Evolutionary conservation across 2,888 invertebrate genomes (phyloP).

Genomic region (Leptopilina syphax): DNA sequence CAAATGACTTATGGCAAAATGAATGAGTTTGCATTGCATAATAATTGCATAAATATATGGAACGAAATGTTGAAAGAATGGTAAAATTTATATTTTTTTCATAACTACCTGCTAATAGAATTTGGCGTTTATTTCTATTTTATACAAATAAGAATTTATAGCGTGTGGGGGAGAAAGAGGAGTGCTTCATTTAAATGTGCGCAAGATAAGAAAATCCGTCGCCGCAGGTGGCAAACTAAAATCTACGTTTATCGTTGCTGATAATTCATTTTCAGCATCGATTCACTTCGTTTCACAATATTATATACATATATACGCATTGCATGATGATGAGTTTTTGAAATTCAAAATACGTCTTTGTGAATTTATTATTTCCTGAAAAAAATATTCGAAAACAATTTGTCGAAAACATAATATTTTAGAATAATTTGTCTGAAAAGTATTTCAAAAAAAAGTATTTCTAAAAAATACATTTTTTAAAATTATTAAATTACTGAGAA

Average conservation of each 20-base stretch:
- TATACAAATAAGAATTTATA: neutral
- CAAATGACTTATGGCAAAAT: neutral
- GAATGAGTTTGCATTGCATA: neutral
- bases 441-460: too few species aligned
- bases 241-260: constrained; percentile 7
- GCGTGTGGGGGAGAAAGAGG: too few species aligned
- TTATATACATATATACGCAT: neutral
- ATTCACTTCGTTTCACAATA: constrained; percentile 7
- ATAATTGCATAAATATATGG: neutral
- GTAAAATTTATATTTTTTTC: neutral
- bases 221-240: constrained; percentile 9
- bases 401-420: too few species aligned
- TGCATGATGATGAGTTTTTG: neutral
- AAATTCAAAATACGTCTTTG: neutral
- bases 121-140: neutral
- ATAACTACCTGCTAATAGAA: neutral
- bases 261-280: constrained; percentile 23
- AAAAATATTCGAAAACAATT: too few species aligned
- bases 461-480: too few species aligned
- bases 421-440: too few species aligned
- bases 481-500: too few species aligned
- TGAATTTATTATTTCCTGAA: neutral
- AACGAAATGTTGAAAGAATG: neutral
- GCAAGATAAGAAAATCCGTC: neutral
- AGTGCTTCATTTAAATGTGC: neutral